A percentile compares a stretch with the other conserved stretches of the same genome.
Evolutionary conservation across 2,888 invertebrate genomes (phyloP).

Genomic region (Vesta saturnalis): DNA sequence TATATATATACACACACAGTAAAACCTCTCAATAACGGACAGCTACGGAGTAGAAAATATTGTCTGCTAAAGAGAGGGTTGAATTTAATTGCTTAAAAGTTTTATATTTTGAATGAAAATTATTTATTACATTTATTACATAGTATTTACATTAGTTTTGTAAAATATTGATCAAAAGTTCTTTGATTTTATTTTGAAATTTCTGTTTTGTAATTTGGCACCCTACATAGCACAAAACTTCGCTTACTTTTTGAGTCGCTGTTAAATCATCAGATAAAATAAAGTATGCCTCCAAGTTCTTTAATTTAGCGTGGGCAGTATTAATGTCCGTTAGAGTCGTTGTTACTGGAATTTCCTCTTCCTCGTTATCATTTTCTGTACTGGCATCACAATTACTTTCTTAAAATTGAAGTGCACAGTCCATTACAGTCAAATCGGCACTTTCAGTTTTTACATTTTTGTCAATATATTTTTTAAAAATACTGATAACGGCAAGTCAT

Average conservation of each 20-base stretch:
- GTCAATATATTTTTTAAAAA: background rate
- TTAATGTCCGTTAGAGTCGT: background rate
- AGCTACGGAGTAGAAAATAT: too few relatives aligned
- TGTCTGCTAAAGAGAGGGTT: too few relatives aligned
- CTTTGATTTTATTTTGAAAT: too few relatives aligned
- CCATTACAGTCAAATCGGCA: background rate
- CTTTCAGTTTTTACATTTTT: background rate
- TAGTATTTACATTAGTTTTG: too few relatives aligned
- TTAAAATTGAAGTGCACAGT: background rate
- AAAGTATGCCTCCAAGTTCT: conserved; percentile 1
- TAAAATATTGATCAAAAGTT: too few relatives aligned
- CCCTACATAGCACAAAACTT: background rate
- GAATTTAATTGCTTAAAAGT: too few relatives aligned
- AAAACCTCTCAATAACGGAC: too few relatives aligned
- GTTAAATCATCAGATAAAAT: background rate
- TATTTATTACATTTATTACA: too few relatives aligned
- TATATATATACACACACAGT: too few relatives aligned
- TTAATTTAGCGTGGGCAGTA: background rate
- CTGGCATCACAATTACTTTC: background rate
- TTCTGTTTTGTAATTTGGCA: too few relatives aligned
- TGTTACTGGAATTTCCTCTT: background rate
- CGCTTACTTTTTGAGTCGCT: conserved; percentile 2
- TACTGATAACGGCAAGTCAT: too few relatives aligned
- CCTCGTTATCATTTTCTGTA: background rate
- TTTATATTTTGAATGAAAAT: too few relatives aligned